Percentiles rank a stretch among this genome's conserved stretches.
phyloP scores from a whole-genome alignment of 2,888 invertebrate genomes.

The Heliconius charithonia region DNA sequence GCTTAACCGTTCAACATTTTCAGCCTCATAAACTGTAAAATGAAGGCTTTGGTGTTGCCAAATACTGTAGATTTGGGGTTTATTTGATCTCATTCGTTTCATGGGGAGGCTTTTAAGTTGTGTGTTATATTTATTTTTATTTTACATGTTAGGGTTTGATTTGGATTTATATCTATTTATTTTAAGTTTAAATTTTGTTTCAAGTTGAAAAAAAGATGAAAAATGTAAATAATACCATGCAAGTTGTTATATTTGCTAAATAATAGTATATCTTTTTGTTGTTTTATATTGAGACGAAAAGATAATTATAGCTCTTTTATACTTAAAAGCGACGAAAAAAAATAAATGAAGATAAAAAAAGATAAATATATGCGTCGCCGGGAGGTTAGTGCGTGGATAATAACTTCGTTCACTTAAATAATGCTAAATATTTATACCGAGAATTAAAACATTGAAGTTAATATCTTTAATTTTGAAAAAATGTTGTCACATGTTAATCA shows the following conservation, averaged over 20 bases:
- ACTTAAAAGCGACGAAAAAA: background rate
- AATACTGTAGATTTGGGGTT: slow-evolving; percentile 44
- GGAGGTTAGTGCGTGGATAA: background rate
- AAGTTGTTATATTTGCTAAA: background rate
- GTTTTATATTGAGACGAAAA: background rate
- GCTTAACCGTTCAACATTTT: slow-evolving; percentile 72
- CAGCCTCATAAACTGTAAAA: slow-evolving; percentile 66
- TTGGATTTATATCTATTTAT: background rate
- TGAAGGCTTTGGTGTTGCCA: slow-evolving; percentile 51
- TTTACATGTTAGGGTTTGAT: background rate
- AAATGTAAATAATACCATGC: background rate
- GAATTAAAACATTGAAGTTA: background rate
- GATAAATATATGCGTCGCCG: background rate
- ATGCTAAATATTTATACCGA: background rate
- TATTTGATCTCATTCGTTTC: slow-evolving; percentile 27
- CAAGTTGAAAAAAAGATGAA: background rate
- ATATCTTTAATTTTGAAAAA: background rate
- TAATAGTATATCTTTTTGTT: too few relatives aligned
- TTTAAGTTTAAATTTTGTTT: background rate
- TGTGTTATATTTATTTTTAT: slow-evolving; percentile 1
- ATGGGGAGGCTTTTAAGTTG: background rate
- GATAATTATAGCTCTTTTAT: background rate
- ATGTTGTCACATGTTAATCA: background rate
- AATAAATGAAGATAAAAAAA: background rate
- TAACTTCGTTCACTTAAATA: background rate